These are phyloP conservation scores for Megamerina dolium DNA, from an alignment of 2,888 invertebrate genomes.

Conservation along the genomic window DNA sequence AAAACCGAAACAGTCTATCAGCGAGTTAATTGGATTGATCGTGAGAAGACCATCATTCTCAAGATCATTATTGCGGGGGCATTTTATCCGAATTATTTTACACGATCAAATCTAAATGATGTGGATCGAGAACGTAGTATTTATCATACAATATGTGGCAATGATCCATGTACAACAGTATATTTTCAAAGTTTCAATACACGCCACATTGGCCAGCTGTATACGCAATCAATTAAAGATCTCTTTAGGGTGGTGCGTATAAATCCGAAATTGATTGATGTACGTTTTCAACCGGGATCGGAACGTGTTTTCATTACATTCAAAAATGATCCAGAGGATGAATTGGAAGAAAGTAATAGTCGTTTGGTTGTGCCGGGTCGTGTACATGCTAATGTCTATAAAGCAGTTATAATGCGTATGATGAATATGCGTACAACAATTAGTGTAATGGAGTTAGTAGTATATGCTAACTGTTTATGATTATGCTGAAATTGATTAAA, in stretches of 20 bases:
- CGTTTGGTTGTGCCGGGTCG: constrained; percentile 55
- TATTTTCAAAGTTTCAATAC: constrained; percentile 58
- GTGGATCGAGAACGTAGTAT: constrained; percentile 61
- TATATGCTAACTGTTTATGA: neutral
- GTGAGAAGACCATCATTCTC: constrained; percentile 58
- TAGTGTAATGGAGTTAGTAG: constrained; percentile 44
- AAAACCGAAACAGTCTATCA: constrained; percentile 50
- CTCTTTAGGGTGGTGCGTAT: constrained; percentile 50
- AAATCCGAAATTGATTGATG: constrained; percentile 44
- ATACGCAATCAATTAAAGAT: constrained; percentile 60
- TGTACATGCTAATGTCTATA: constrained; percentile 65
- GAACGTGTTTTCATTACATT: constrained; percentile 67
- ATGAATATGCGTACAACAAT: constrained; percentile 39
- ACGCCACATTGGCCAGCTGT: constrained; percentile 64
- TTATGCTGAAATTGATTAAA: neutral
- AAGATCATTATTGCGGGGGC: constrained; percentile 61
- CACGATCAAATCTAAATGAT: constrained; percentile 53
- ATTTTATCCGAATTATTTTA: constrained; percentile 89
- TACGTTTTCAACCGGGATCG: constrained; percentile 48
- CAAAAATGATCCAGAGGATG: constrained; percentile 42
- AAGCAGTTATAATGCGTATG: constrained; percentile 64
- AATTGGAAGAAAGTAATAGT: constrained; percentile 20
- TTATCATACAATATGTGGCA: constrained; percentile 61
- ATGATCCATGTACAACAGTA: constrained; percentile 73
- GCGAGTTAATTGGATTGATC: constrained; percentile 48